phyloP scores from a whole-genome alignment of 2,113 vertebrate genomes.

The Alectura lathami region DNA sequence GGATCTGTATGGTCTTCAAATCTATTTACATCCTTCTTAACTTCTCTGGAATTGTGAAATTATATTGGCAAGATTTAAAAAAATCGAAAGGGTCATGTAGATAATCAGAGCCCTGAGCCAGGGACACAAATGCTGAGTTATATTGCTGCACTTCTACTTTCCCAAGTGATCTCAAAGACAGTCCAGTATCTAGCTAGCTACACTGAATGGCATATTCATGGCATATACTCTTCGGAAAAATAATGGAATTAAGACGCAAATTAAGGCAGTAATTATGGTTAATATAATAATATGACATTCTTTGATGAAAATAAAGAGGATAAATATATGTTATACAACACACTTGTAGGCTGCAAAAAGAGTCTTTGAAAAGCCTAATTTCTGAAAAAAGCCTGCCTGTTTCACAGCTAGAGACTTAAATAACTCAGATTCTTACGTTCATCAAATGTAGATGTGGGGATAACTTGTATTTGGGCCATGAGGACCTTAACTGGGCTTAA shows the following conservation, averaged over 20 bases:
- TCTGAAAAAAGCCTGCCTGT: neutral
- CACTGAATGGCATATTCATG: neutral
- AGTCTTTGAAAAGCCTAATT: neutral
- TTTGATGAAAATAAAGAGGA: neutral
- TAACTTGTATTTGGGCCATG: neutral
- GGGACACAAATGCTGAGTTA: neutral
- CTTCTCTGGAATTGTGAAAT: neutral
- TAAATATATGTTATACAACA: neutral
- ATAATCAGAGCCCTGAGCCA: neutral
- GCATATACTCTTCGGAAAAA: neutral
- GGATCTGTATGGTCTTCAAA: neutral
- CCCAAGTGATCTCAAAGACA: neutral
- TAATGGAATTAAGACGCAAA: neutral
- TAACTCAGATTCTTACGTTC: neutral
- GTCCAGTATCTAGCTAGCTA: neutral
- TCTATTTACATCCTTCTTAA: neutral
- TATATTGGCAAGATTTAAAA: neutral
- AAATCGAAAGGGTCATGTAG: neutral
- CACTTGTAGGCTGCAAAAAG: neutral
- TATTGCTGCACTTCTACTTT: neutral
- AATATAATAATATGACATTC: neutral
- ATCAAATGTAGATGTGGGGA: neutral
- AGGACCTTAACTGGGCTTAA: neutral
- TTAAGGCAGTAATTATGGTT: neutral
- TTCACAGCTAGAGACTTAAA: neutral